Conservation (phyloP, 37 sponge, comb jelly and placozoan genomes). For the Petrosia ficiformis region DNA sequence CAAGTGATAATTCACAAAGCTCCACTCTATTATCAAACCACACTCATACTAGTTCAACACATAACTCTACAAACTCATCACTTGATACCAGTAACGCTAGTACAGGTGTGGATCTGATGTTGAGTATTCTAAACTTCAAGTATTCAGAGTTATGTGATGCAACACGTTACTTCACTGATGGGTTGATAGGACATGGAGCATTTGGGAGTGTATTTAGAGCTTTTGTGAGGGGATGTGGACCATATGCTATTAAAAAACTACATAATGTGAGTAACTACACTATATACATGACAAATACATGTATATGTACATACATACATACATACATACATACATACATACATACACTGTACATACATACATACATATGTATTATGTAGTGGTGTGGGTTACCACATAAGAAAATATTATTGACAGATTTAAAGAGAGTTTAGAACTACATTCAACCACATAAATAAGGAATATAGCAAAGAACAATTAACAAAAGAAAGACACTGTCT, state of each 20-base stretch:
- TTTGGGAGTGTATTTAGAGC: constrained; percentile 68
- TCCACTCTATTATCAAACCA: too few species aligned
- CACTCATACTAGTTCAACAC: too few species aligned
- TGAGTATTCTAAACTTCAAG: constrained; percentile 35
- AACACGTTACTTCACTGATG: constrained; percentile 48
- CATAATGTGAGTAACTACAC: constrained; percentile 43
- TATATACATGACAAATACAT: not conserved
- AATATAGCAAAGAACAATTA: too few species aligned
- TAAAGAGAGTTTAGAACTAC: too few species aligned
- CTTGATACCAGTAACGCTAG: not conserved
- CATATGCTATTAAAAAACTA: constrained; percentile 69
- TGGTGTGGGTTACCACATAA: too few species aligned
- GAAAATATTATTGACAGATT: too few species aligned
- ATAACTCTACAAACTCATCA: too few species aligned
- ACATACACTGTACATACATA: too few species aligned
- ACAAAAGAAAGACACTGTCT: too few species aligned
- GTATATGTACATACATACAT: not conserved
- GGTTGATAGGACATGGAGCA: constrained; percentile 41
- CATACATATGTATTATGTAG: too few species aligned
- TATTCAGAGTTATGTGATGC: constrained; percentile 45
- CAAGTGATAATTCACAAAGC: too few species aligned
- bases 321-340: too few species aligned
- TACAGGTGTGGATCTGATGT: not conserved
- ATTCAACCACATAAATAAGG: not conserved
- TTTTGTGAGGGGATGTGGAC: constrained; percentile 47